These are phyloP conservation scores for Stomatorhinus ivindoensis DNA, from an alignment of 2,113 vertebrate species.

Conservation along the genomic window DNA sequence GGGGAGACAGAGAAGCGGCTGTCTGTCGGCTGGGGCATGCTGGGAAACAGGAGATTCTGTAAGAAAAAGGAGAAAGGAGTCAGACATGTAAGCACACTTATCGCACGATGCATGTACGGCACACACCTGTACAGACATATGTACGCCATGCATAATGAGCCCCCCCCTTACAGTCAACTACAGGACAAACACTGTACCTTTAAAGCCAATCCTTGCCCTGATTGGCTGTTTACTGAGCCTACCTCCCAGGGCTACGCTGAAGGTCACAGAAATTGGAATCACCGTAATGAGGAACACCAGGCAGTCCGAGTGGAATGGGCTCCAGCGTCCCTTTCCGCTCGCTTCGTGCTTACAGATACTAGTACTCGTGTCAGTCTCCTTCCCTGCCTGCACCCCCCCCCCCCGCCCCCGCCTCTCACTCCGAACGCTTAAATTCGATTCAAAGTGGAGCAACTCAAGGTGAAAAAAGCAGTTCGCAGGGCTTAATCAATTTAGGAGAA, in stretches of 20 bases:
- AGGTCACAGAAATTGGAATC: not conserved
- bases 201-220: slow-evolving; percentile 5
- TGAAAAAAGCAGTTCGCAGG: not conserved
- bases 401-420: not conserved
- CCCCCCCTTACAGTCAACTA: not conserved
- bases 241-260: not conserved
- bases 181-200: slow-evolving; percentile 15
- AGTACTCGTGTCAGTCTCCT: not conserved
- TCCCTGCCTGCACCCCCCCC: not conserved
- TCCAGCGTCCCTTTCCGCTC: not conserved
- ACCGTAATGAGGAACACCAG: not conserved
- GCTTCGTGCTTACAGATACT: not conserved
- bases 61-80: slow-evolving; percentile 26
- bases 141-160: not conserved
- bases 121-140: not conserved
- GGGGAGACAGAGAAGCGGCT: slow-evolving; percentile 79
- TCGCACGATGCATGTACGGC: not conserved
- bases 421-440: not conserved
- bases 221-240: not conserved
- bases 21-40: slow-evolving; percentile 77
- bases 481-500: slow-evolving; percentile 1
- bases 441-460: slow-evolving; percentile 8
- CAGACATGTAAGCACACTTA: not conserved
- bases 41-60: slow-evolving; percentile 88
- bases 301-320: not conserved